Evolutionary conservation across 2,113 vertebrate genomes (phyloP).

Genomic region (Phrynosoma platyrhinos): DNA sequence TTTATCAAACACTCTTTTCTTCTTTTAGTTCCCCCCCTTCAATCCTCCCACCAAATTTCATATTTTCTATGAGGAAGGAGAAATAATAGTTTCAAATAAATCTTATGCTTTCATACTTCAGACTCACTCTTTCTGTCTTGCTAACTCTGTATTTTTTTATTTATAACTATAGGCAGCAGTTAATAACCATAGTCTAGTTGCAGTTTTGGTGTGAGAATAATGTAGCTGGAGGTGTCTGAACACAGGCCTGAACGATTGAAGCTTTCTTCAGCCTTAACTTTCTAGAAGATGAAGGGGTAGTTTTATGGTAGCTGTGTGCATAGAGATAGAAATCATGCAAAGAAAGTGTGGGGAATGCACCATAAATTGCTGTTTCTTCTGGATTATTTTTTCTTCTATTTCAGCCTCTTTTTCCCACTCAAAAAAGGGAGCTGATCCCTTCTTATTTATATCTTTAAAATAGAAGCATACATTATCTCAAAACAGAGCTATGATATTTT

Average conservation of each 20-base stretch:
- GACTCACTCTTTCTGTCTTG: constrained; percentile 15
- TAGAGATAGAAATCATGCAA: constrained; percentile 58
- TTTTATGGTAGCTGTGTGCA: constrained; percentile 52
- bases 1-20: not conserved
- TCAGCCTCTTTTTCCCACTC: constrained; percentile 32
- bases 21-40: not conserved
- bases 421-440: constrained; percentile 41
- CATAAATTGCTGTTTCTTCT: constrained; percentile 59
- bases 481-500: constrained; percentile 62
- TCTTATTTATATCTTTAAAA: constrained; percentile 72
- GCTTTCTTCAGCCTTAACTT: constrained; percentile 52
- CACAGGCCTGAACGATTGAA: constrained; percentile 19
- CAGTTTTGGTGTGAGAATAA: constrained; percentile 43
- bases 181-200: constrained; percentile 53
- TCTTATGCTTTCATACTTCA: constrained; percentile 41
- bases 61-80: not conserved
- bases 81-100: constrained; percentile 55
- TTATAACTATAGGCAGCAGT: constrained; percentile 50
- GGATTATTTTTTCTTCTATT: constrained; percentile 29
- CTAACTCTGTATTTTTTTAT: constrained; percentile 49
- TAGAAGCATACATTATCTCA: constrained; percentile 74
- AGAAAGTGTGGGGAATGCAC: constrained; percentile 60
- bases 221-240: not conserved
- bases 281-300: constrained; percentile 35
- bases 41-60: constrained; percentile 29